These are phyloP conservation scores for Myotis lucifugus DNA, from an alignment of 2,113 vertebrate genomes.

Conservation along the genomic window DNA sequence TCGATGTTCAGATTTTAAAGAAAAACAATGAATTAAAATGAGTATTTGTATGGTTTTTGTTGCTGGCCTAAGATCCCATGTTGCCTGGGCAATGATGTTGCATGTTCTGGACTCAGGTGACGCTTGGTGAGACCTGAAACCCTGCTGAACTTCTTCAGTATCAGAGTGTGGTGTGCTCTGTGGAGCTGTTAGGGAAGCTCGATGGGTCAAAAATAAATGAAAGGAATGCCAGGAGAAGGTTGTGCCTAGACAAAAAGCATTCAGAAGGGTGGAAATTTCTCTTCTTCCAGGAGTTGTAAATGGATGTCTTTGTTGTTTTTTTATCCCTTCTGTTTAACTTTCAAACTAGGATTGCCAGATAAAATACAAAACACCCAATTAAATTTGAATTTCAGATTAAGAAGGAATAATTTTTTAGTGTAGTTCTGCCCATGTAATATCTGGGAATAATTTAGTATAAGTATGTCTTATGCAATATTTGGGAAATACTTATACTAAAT, in stretches of 20 bases:
- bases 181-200: neutral
- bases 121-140: constrained; percentile 72
- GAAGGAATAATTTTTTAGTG: constrained; percentile 1
- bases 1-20: constrained; percentile 37
- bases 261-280: constrained; percentile 35
- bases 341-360: constrained; percentile 46
- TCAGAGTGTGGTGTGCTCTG: neutral
- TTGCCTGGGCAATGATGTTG: constrained; percentile 65
- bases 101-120: constrained; percentile 57
- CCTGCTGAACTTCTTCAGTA: neutral
- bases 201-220: neutral
- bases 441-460: neutral
- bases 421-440: neutral
- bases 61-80: constrained; percentile 58
- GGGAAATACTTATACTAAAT: neutral
- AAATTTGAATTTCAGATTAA: constrained; percentile 62
- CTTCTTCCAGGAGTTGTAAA: constrained; percentile 37
- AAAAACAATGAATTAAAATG: constrained; percentile 68
- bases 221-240: rapidly evolving
- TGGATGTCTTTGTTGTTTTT: constrained; percentile 44
- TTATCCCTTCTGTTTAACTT: constrained; percentile 51
- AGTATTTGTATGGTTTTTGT: neutral
- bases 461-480: neutral
- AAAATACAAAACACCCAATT: constrained; percentile 53
- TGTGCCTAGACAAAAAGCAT: neutral